Evolutionary conservation across 2,113 vertebrate species (phyloP).

Genomic region (Datnioides undecimradiatus): DNA sequence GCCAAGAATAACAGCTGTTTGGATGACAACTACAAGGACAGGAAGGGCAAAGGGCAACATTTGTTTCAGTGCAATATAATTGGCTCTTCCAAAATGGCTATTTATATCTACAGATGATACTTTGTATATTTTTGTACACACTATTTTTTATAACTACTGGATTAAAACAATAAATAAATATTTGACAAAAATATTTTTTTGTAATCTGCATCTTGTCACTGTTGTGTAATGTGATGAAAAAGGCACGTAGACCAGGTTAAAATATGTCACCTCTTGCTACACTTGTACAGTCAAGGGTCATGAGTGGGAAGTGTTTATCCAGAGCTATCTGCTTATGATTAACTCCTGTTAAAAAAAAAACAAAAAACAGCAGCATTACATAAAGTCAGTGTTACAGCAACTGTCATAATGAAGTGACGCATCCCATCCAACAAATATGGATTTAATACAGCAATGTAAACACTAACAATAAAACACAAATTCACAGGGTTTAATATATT

Average conservation of each 20-base stretch:
- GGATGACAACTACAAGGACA: not conserved
- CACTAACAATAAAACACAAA: not conserved
- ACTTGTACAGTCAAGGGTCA: slow-evolving; percentile 2
- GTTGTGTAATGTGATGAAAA: slow-evolving; percentile 12
- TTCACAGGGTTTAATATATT: not conserved
- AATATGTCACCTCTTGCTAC: slow-evolving; percentile 11
- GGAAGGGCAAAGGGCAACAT: slow-evolving; percentile 12
- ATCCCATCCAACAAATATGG: not conserved
- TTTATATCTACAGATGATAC: slow-evolving; percentile 6
- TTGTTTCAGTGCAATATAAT: slow-evolving; percentile 34
- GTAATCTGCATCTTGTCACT: not conserved
- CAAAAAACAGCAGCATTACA: not conserved
- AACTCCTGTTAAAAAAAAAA: slow-evolving; percentile 38
- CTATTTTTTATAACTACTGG: slow-evolving; percentile 45
- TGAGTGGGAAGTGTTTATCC: slow-evolving; percentile 47
- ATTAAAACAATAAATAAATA: slow-evolving; percentile 43
- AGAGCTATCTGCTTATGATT: slow-evolving; percentile 28
- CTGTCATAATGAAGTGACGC: not conserved
- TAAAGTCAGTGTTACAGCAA: not conserved
- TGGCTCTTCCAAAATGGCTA: slow-evolving; percentile 1
- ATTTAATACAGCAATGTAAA: slow-evolving; percentile 11
- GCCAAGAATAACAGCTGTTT: slow-evolving; percentile 31
- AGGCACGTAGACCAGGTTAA: not conserved
- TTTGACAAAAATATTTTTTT: not conserved
- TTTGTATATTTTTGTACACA: slow-evolving; percentile 58